These are phyloP conservation scores for Stratiolaelaps scimitus DNA, from an alignment of 1,140 invertebrate species.

Conservation along the genomic window DNA sequence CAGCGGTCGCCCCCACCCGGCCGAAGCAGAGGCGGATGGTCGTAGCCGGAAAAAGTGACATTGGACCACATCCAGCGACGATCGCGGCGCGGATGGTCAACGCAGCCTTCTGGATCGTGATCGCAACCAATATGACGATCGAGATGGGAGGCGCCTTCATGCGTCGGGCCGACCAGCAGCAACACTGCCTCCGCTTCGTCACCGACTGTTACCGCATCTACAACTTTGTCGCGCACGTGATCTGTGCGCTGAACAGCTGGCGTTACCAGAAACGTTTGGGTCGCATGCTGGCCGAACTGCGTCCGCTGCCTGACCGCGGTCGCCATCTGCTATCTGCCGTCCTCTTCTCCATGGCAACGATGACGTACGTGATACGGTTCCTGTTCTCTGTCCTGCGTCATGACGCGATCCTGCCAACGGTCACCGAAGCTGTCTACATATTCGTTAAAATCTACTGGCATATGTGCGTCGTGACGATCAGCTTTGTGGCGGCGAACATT, in stretches of 20 bases:
- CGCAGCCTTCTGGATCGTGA: not conserved
- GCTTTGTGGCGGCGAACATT: not conserved
- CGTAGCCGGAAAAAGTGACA: too few relatives aligned
- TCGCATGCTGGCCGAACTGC: not conserved
- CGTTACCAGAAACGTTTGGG: not conserved
- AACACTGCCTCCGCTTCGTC: not conserved
- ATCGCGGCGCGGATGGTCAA: not conserved
- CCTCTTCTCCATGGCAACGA: not conserved
- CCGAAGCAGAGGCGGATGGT: too few relatives aligned
- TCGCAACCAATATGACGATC: not conserved
- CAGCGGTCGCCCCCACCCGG: too few relatives aligned
- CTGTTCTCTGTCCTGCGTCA: not conserved
- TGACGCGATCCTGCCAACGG: not conserved
- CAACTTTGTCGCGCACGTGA: constrained; percentile 1
- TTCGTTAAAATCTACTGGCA: not conserved
- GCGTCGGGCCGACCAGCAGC: not conserved
- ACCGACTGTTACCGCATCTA: not conserved
- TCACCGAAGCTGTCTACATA: not conserved
- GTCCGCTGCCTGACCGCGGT: not conserved
- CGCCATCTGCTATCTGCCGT: not conserved
- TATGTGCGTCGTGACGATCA: not conserved
- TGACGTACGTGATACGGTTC: constrained; percentile 16
- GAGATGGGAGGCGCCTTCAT: not conserved
- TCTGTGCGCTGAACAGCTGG: not conserved
- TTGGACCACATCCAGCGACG: not conserved